Evolutionary conservation across 2,888 invertebrate species (phyloP), one percentile per base, ranked within the genome.

Genomic region (Pammene fasciana): DNA sequence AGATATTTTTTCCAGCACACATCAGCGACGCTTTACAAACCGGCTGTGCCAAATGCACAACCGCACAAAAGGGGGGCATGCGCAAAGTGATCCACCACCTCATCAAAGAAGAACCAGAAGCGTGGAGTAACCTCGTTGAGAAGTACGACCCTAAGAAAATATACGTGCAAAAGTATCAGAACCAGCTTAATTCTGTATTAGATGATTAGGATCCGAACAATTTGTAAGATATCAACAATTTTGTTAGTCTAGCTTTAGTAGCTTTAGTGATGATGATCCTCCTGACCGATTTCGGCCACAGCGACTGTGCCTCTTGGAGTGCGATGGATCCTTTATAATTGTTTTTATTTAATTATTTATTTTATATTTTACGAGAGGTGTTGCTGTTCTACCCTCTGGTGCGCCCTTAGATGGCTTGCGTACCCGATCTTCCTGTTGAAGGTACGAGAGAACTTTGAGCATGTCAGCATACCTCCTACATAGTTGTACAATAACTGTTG

Each of bases 11-110:
- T 65, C n/a, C 81, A 93, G 93, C 79, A 14, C 88, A 88, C 73
- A 88, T 93, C 8, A 76, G 84, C 0, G 91, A 92, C n/a, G 92
- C 89, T 0, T 81, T 93, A 0, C 84, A 86, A 67, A 84, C 83
- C 6, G 91, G 89, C 0, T 93, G 93, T 73, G 74, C 78, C 0
- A 87, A 86, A 71, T 93, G 93, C 75, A 87, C 88, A 0, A 78
- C 77, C 0, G 78, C 76, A 0, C 93, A 93, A 60, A 85, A 84
- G 0, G 75, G 75, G 0, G 86, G 86, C 0, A 84, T 89, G 38
- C 80, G 84, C 0, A 86, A 85, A 26, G 92, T 93, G 0, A 89
- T 92, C 75, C 77, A 76, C 3, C 85, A 90, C 73, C 76, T 92
- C 52, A 82, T 89, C 57, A 85, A 86, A 9, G 71, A 89, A n/a